phyloP scores from a whole-genome alignment of 1,140 invertebrate genomes.

The honey bee (Apis mellifera) region Amel_HAv3.1 CM009936.2:11777501-11778000 shows the following conservation, averaged over 20 bases:
- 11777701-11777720: not conserved
- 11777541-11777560: slow-evolving; percentile 28
- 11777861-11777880: no score
- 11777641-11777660: slow-evolving; percentile 9
- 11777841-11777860: no score
- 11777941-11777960: no score
- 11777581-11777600: slow-evolving; percentile 23
- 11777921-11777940: no score
- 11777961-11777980: no score
- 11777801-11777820: no score
- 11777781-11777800: not conserved
- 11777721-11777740: not conserved
- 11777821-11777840: no score
- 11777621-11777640: not conserved
- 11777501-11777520: slow-evolving; percentile 52
- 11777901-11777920: no score
- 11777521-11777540: slow-evolving; percentile 42
- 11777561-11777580: slow-evolving; percentile 15
- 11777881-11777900: no score
- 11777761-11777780: not conserved
- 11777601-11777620: slow-evolving; percentile 51
- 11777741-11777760: not conserved
- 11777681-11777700: slow-evolving; percentile 1
- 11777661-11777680: not conserved
- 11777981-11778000: no score